Evolutionary conservation across 2,113 vertebrate species (phyloP).

Genomic region (Charadrius vociferus): DNA sequence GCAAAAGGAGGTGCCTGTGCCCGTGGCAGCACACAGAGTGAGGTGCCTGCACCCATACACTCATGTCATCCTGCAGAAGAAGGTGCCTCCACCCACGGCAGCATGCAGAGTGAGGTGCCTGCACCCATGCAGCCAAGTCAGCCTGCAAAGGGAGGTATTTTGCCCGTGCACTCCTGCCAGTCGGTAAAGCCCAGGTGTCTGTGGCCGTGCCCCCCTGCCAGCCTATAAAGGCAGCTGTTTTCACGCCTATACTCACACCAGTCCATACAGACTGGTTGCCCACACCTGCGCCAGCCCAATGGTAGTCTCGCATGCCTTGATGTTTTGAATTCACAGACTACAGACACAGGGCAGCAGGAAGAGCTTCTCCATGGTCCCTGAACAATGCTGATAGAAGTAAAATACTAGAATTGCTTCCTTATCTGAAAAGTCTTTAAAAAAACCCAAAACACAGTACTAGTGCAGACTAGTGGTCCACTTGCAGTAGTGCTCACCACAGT

Average conservation of each 20-base stretch:
- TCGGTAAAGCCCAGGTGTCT: neutral
- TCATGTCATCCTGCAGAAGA: neutral
- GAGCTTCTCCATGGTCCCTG: neutral
- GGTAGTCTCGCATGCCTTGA: neutral
- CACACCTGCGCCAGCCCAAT: rapidly evolving
- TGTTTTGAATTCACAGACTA: no score
- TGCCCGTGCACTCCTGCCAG: neutral
- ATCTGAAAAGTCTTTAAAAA: neutral
- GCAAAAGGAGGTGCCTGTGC: neutral
- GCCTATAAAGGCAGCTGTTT: rapidly evolving
- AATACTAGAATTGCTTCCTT: neutral
- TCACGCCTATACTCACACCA: rapidly evolving
- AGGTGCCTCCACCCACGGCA: neutral
- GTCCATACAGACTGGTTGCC: rapidly evolving
- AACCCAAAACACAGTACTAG: neutral
- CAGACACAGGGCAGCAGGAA: neutral
- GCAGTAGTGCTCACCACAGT: neutral
- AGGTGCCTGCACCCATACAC: neutral
- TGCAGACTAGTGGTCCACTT: neutral
- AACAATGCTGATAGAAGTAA: neutral
- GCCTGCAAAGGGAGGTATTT: neutral
- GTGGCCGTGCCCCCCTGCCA: neutral
- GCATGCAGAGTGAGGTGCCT: neutral
- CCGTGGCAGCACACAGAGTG: neutral
- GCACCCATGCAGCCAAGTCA: neutral